A percentile compares a stretch with the other conserved stretches of the same genome.
These are phyloP conservation scores for Saccopteryx leptura DNA, from an alignment of 2,113 vertebrate species.

Conservation along the genomic window DNA sequence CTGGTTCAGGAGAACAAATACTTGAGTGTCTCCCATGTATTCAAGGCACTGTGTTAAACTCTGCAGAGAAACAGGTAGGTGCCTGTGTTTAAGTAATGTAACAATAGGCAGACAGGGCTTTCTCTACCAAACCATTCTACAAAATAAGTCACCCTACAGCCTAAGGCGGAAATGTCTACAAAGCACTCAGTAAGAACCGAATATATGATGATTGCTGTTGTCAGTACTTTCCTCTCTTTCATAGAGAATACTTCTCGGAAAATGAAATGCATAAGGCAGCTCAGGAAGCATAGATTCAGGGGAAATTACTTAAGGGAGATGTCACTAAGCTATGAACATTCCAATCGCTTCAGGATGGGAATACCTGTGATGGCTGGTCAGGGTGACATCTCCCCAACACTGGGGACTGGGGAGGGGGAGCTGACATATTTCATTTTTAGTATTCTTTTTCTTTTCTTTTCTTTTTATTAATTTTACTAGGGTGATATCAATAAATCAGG, in stretches of 20 bases:
- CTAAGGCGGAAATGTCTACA: background rate
- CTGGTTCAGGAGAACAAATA: background rate
- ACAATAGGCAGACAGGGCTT: background rate
- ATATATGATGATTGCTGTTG: background rate
- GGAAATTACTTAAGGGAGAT: slow-evolving; percentile 25
- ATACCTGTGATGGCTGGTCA: background rate
- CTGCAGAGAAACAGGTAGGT: background rate
- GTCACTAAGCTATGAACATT: background rate
- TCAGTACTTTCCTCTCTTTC: background rate
- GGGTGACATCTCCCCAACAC: background rate
- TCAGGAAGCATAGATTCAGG: background rate
- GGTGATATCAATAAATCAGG: too few relatives aligned
- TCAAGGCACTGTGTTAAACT: background rate
- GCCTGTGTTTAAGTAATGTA: background rate
- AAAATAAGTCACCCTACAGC: background rate
- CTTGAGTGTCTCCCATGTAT: background rate
- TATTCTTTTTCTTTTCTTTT: background rate
- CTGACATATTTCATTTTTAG: background rate
- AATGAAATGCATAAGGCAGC: slow-evolving; percentile 19
- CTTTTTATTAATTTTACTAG: too few relatives aligned
- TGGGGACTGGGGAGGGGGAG: background rate
- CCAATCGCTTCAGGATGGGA: background rate
- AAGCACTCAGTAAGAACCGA: background rate
- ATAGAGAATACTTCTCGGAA: background rate
- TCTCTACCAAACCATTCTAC: background rate